Percentiles rank a stretch among this genome's conserved stretches.
Evolutionary conservation across 2,797 vertebrate genomes (phyloP).

Genomic region (Scyliorhinus canicula): DNA sequence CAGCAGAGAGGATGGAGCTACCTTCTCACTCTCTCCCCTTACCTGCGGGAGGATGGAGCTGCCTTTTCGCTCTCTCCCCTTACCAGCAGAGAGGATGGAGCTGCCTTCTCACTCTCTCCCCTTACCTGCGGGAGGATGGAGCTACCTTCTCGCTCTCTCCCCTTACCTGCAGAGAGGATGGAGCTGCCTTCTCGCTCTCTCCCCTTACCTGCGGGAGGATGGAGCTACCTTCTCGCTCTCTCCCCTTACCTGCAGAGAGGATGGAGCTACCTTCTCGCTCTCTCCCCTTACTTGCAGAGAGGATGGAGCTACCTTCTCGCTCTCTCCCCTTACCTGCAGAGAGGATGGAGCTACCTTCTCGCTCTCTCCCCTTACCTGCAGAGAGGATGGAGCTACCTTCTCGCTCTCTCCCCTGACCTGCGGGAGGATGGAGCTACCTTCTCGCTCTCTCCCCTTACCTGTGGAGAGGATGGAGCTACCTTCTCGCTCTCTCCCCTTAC

Average conservation of each 20-base stretch:
- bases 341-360: no score
- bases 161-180: background rate
- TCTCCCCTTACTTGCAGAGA: background rate
- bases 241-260: background rate
- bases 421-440: no score
- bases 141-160: background rate
- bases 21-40: background rate
- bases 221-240: background rate
- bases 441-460: background rate
- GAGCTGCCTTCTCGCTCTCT: background rate
- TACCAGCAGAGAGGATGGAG: no score
- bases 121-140: background rate
- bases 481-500: background rate
- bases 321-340: background rate
- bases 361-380: background rate
- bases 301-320: no score
- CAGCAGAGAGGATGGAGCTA: no score
- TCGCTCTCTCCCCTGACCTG: background rate
- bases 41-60: background rate
- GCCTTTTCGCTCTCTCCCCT: background rate
- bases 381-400: no score
- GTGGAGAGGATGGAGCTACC: no score
- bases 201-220: background rate
- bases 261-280: no score
- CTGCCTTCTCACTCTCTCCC: background rate